Conservation (phyloP, 1,140 invertebrate species). For the Callitettix versicolor region DNA sequence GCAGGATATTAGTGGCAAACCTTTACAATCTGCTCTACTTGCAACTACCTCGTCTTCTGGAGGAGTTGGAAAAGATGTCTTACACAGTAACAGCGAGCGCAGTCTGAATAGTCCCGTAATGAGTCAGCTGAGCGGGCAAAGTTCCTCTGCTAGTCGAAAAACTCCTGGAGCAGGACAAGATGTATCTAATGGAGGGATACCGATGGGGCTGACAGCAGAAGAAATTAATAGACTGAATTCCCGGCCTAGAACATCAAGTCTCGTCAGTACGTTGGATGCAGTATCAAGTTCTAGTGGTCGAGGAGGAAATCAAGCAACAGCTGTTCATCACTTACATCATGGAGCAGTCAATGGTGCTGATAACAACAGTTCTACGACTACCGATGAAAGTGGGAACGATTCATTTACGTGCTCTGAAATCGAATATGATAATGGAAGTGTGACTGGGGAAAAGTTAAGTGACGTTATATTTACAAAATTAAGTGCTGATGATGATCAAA, state of each 20-base stretch:
- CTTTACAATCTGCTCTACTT: conserved; percentile 73
- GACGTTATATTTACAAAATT: conserved; percentile 61
- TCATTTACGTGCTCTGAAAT: conserved; percentile 97
- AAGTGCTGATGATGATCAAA: conserved; percentile 41
- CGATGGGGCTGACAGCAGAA: conserved; percentile 80
- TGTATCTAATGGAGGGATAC: conserved; percentile 33
- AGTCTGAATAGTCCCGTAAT: conserved; percentile 83
- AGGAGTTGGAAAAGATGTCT: conserved; percentile 65
- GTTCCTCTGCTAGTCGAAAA: conserved; percentile 61
- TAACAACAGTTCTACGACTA: conserved; percentile 68
- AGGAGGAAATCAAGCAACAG: conserved; percentile 34
- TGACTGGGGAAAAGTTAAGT: conserved; percentile 62
- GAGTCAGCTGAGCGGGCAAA: conserved; percentile 76
- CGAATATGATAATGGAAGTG: conserved; percentile 84
- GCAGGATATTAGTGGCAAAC: conserved; percentile 87
- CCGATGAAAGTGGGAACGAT: conserved; percentile 91
- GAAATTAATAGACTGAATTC: conserved; percentile 83
- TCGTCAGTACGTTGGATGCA: conserved; percentile 84
- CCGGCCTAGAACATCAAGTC: conserved; percentile 70
- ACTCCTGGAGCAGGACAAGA: conserved; percentile 34
- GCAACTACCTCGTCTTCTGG: conserved; percentile 79
- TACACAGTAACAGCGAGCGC: conserved; percentile 79
- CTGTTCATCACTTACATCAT: conserved; percentile 34
- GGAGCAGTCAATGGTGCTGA: conserved; percentile 33
- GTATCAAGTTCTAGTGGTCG: conserved; percentile 83